phyloP scores from a whole-genome alignment of 2,113 vertebrate genomes.

The Hippolais icterina region DNA sequence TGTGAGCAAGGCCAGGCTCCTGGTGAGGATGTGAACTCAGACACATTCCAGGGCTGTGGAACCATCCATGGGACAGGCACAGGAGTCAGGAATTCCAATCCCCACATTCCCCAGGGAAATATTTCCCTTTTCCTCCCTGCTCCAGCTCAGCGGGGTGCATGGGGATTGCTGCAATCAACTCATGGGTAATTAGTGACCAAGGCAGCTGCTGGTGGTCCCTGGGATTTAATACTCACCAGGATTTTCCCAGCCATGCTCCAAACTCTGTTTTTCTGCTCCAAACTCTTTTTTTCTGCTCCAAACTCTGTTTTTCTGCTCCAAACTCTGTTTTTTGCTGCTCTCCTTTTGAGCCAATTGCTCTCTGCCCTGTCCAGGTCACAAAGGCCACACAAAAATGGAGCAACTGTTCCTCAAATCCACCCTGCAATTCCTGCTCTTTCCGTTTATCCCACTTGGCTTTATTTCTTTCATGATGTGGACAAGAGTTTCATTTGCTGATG shows the following conservation, averaged over 20 bases:
- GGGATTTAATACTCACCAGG: not conserved
- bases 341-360: not conserved
- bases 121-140: not conserved
- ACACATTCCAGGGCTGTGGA: not conserved
- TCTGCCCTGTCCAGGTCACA: not conserved
- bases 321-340: not conserved
- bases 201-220: not conserved
- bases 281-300: not conserved
- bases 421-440: not conserved
- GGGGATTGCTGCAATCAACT: not conserved
- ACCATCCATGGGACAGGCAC: not conserved
- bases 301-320: not conserved
- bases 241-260: not conserved
- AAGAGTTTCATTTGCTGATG: not conserved
- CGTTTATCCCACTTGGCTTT: not conserved
- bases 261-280: not conserved
- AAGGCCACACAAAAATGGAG: not conserved
- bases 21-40: not conserved
- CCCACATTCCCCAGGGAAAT: not conserved
- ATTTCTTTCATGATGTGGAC: not conserved
- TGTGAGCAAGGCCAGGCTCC: not conserved
- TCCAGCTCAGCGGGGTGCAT: not conserved
- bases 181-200: not conserved
- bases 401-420: not conserved
- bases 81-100: not conserved